Evolutionary conservation across 2,113 vertebrate species (phyloP).

Genomic region (Anarrhichthys ocellatus): DNA sequence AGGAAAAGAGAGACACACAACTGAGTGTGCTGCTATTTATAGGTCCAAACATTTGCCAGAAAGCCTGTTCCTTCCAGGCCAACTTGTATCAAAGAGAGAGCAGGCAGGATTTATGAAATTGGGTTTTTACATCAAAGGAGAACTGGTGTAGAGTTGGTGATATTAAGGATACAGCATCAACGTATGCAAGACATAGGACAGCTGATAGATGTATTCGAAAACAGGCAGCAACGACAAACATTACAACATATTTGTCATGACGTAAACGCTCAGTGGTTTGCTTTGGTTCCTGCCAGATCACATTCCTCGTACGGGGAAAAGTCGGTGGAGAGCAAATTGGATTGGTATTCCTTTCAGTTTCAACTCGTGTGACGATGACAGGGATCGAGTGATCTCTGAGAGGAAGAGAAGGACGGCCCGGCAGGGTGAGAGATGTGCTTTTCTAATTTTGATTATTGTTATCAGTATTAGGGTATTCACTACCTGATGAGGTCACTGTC

Average conservation of each 20-base stretch:
- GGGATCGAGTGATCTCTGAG: conserved; percentile 49
- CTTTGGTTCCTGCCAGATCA: conserved; percentile 10
- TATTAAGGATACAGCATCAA: neutral
- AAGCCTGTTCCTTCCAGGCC: neutral
- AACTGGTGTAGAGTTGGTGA: conserved; percentile 11
- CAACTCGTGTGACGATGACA: conserved; percentile 30
- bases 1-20: conserved; percentile 2
- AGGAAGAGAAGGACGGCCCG: neutral
- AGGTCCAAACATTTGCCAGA: conserved; percentile 30
- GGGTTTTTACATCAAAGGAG: neutral
- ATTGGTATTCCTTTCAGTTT: conserved; percentile 54
- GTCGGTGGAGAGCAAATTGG: conserved; percentile 34
- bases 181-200: neutral
- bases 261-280: conserved; percentile 9
- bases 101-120: conserved; percentile 23
- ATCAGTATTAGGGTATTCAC: neutral
- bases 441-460: conserved; percentile 22
- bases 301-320: conserved; percentile 8
- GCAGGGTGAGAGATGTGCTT: neutral
- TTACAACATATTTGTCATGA: neutral
- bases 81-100: neutral
- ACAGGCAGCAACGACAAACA: neutral
- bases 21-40: conserved; percentile 40
- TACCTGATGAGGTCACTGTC: neutral
- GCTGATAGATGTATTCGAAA: conserved; percentile 19